A percentile compares a stretch with the other conserved stretches of the same genome.
Conservation (phyloP, 1,140 invertebrate species). For the Manduca sexta region DNA sequence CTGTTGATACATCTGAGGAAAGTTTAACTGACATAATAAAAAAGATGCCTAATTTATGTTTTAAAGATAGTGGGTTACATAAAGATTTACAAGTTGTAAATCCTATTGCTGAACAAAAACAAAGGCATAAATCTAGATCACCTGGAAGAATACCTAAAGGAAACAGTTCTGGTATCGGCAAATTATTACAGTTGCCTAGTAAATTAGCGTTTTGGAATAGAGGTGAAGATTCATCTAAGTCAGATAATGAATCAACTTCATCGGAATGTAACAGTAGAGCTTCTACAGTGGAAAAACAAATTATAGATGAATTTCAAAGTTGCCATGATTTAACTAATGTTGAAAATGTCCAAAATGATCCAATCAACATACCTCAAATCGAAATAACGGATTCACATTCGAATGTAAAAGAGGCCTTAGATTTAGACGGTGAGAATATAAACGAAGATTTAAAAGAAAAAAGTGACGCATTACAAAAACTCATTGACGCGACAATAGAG, state of each 20-base stretch:
- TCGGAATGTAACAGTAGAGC: slow-evolving; percentile 36
- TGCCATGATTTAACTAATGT: slow-evolving; percentile 29
- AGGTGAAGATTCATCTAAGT: slow-evolving; percentile 44
- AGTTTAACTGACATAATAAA: too few species aligned
- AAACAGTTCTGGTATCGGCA: slow-evolving; percentile 44
- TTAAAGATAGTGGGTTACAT: slow-evolving; percentile 14
- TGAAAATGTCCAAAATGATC: slow-evolving; percentile 6
- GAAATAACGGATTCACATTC: slow-evolving; percentile 25
- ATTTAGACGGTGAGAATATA: slow-evolving; percentile 36
- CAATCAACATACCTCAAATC: slow-evolving; percentile 9
- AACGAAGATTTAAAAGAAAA: slow-evolving; percentile 45
- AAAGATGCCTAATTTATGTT: slow-evolving; percentile 1
- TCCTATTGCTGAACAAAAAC: slow-evolving; percentile 32
- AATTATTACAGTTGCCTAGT: slow-evolving; percentile 62
- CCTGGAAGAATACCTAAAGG: slow-evolving; percentile 32
- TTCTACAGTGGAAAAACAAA: slow-evolving; percentile 35
- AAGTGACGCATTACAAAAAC: slow-evolving; percentile 52
- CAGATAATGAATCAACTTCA: slow-evolving; percentile 34
- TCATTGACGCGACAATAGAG: slow-evolving; percentile 58
- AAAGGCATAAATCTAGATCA: slow-evolving; percentile 48
- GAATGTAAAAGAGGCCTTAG: slow-evolving; percentile 31
- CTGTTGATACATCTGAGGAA: too few species aligned
- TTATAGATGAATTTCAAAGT: slow-evolving; percentile 38
- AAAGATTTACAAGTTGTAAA: slow-evolving; percentile 25
- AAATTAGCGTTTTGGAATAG: slow-evolving; percentile 71